Evolutionary conservation across 2,113 vertebrate genomes (phyloP), one percentile per base, ranked within the genome.

Genomic region (Anhinga rufa): DNA sequence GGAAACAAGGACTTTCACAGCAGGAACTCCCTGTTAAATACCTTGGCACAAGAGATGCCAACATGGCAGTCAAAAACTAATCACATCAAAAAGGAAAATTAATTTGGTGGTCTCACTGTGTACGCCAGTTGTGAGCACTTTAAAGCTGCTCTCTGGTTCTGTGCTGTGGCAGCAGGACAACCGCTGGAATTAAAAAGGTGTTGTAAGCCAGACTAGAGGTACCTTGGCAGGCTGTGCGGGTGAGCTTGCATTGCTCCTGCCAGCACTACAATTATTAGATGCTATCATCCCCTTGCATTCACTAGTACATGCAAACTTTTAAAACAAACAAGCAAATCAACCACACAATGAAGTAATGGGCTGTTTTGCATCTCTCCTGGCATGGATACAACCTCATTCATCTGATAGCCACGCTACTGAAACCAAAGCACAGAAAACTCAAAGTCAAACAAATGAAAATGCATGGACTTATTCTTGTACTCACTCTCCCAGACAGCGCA

Each of bases 251-350:
- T 36, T 0, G 15, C 89, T 92, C 42, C 87, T 87, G 95, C 91
- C 95, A 95, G 89, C 82, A 60, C 78, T 60, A 83, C 86, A 77
- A 92, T 93, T 95, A 97, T 89, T 89, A 93, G 96, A 97, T 96
- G 86, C 91, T 97, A 96, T 97, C 95, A 93, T 75, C 71, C 81
- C 86, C 84, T 84, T 10, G 26, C 74, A 93, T 97, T 96, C 95
- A 92, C 70, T 42, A 93, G 40, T 87, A 95, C 94, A 97, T 88
- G 86, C 95, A 96, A 96, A 97, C 92, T 95, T 93, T 95, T 93
- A 95, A 97, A 95, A 97, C 92, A 97, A 97, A 97, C 97, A 96
- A 96, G 95, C 94, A 95, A 94, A 95, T 62, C 94, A 93, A 96
- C 92, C 95, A 80, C 95, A 92, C 95, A 96, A 91, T 93, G 95